Evolutionary conservation across 1,140 invertebrate genomes (phyloP).

Genomic region (Anagrus nilaparvatae): DNA sequence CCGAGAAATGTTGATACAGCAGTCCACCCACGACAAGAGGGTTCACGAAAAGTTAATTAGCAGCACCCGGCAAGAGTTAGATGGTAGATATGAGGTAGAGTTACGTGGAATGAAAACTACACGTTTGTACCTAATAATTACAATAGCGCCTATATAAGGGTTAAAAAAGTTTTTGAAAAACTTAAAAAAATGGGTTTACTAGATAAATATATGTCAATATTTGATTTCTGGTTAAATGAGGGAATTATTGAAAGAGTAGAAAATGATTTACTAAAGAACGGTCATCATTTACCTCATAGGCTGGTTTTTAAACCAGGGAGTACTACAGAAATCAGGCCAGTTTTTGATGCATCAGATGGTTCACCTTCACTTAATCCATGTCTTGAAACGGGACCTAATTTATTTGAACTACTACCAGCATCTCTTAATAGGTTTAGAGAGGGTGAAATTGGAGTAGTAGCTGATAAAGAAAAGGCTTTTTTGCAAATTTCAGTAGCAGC

Average conservation of each 20-base stretch:
- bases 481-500: slow-evolving; percentile 11
- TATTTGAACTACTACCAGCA: slow-evolving; percentile 2
- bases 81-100: too few species aligned
- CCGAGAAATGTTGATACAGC: too few species aligned
- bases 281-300: slow-evolving; percentile 27
- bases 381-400: slow-evolving; percentile 16
- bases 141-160: too few species aligned
- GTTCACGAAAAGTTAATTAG: too few species aligned
- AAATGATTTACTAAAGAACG: not conserved
- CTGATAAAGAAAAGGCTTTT: slow-evolving; percentile 25
- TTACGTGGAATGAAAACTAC: too few species aligned
- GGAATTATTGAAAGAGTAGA: slow-evolving; percentile 19
- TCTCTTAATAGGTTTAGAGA: slow-evolving; percentile 9
- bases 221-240: not conserved
- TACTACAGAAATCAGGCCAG: slow-evolving; percentile 22
- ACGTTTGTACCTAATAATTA: too few species aligned
- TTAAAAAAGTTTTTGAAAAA: too few species aligned
- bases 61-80: too few species aligned
- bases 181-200: not conserved
- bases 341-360: slow-evolving; percentile 27
- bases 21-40: too few species aligned
- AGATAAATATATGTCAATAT: not conserved
- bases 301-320: slow-evolving; percentile 23
- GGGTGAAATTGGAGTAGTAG: slow-evolving; percentile 15
- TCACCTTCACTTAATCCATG: slow-evolving; percentile 23